phyloP scores from a whole-genome alignment of 1,140 invertebrate species.

The Habropoda laboriosa region DNA sequence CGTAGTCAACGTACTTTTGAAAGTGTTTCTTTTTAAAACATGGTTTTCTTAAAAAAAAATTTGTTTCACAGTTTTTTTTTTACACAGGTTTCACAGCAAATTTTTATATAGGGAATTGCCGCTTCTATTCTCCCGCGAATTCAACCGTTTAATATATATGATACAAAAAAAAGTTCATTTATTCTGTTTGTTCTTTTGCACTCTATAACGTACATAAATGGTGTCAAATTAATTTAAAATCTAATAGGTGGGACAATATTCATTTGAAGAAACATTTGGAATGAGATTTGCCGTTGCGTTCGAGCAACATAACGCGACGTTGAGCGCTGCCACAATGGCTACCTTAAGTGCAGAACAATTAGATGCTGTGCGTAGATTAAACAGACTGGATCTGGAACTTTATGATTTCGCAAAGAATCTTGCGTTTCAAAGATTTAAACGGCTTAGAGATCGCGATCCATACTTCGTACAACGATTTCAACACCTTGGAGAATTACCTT shows the following conservation, averaged over 20 bases:
- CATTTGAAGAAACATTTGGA: constrained; percentile 99
- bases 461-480: constrained; percentile 91
- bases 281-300: constrained; percentile 94
- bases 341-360: constrained; percentile 88
- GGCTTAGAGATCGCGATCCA: constrained; percentile 88
- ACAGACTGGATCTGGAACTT: constrained; percentile 95
- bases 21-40: too few species aligned
- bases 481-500: constrained; percentile 89
- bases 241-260: constrained; percentile 92
- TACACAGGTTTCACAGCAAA: too few species aligned
- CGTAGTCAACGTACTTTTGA: too few species aligned
- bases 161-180: background rate
- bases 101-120: background rate
- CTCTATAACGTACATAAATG: background rate
- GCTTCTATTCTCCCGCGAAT: background rate
- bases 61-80: too few species aligned
- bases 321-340: constrained; percentile 89
- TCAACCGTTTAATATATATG: background rate
- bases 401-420: constrained; percentile 96
- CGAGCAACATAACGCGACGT: constrained; percentile 94
- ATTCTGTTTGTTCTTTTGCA: background rate
- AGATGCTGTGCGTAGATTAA: constrained; percentile 89
- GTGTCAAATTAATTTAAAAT: constrained; percentile 8
- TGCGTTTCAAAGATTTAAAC: constrained; percentile 91
- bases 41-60: background rate